These are phyloP conservation scores for Leucophora obtusa DNA, from an alignment of 2,888 invertebrate species.

Conservation along the genomic window DNA sequence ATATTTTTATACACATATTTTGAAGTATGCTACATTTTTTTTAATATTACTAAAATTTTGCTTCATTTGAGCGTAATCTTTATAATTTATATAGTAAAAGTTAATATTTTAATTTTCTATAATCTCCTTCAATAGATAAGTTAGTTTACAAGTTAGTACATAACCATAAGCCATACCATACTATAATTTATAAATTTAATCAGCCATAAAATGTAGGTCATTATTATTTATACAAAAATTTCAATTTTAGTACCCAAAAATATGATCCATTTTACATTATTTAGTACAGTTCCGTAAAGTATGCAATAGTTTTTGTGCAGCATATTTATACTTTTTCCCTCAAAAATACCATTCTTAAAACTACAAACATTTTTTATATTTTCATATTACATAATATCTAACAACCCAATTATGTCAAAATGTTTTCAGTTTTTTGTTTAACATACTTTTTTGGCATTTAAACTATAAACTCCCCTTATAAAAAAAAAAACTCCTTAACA, in stretches of 20 bases:
- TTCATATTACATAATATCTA: background rate
- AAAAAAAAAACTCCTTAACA: background rate
- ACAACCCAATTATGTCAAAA: background rate
- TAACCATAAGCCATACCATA: background rate
- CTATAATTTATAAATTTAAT: background rate
- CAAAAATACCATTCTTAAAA: too few species aligned
- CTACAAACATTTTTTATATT: background rate
- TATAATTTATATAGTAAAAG: too few species aligned
- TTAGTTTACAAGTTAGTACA: background rate
- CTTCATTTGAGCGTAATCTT: too few species aligned
- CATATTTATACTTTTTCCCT: too few species aligned
- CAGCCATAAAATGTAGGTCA: background rate
- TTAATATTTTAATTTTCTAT: too few species aligned
- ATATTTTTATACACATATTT: too few species aligned
- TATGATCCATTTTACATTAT: background rate
- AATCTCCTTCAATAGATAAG: too few species aligned
- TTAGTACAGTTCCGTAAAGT: too few species aligned
- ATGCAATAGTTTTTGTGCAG: too few species aligned
- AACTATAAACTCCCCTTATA: background rate
- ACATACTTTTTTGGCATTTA: conserved; percentile 2
- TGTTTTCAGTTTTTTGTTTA: background rate
- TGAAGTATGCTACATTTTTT: too few species aligned
- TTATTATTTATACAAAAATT: background rate
- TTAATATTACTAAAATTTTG: too few species aligned
- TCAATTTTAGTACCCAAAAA: background rate